Evolutionary conservation across 2,113 vertebrate genomes (phyloP).

Genomic region (Dromaius novaehollandiae): DNA sequence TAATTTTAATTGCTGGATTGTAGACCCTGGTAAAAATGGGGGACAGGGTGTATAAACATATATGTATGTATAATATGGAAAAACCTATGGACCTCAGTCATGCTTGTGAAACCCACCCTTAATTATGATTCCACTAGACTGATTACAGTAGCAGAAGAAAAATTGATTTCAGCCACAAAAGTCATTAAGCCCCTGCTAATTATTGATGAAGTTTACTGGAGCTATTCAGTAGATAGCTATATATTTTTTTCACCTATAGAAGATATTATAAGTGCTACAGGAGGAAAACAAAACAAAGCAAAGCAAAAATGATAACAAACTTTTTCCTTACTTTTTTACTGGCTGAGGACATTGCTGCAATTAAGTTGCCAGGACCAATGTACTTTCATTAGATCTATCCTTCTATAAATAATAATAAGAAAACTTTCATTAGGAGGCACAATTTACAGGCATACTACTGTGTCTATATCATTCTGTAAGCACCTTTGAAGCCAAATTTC

Average conservation of each 20-base stretch:
- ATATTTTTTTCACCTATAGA: neutral
- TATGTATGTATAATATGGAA: neutral
- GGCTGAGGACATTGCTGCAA: neutral
- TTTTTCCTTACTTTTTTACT: neutral
- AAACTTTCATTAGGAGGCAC: neutral
- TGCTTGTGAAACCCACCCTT: neutral
- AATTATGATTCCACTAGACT: slow-evolving; percentile 30
- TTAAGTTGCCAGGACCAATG: neutral
- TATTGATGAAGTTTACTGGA: neutral
- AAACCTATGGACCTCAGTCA: neutral
- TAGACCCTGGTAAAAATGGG: neutral
- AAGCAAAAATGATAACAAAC: neutral
- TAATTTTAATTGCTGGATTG: neutral
- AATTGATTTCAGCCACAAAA: neutral
- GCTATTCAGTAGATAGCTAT: neutral
- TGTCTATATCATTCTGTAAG: neutral
- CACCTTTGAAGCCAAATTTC: neutral
- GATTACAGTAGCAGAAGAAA: slow-evolving; percentile 3
- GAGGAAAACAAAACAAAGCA: neutral
- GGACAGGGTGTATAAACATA: neutral
- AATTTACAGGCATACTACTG: neutral
- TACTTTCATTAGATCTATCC: neutral
- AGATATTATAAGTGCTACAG: neutral
- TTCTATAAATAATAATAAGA: neutral
- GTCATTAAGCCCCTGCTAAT: neutral